Evolutionary conservation across 2,888 invertebrate species (phyloP).

Genomic region (Spicauda simplicius): DNA sequence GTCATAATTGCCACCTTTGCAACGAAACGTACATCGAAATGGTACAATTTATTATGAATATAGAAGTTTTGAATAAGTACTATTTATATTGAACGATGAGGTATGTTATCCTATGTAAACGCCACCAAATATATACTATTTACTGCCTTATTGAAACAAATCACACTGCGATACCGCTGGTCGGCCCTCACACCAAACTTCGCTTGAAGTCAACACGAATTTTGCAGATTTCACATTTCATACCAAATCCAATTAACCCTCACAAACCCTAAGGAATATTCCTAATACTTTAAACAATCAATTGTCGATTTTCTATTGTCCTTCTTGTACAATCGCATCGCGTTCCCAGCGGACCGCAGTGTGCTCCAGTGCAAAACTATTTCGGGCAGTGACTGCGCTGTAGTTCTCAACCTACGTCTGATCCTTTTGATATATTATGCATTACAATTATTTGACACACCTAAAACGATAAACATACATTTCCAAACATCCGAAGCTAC

Average conservation of each 20-base stretch:
- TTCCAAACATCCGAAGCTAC: background rate
- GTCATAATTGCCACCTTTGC: conserved; percentile 72
- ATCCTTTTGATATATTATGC: conserved; percentile 3
- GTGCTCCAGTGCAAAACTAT: conserved; percentile 46
- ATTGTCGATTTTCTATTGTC: background rate
- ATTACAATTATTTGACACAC: conserved; percentile 15
- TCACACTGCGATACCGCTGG: conserved; percentile 44
- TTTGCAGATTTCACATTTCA: background rate
- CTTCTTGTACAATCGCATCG: background rate
- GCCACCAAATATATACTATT: conserved; percentile 70
- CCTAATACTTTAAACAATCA: background rate
- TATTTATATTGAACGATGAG: conserved; percentile 79
- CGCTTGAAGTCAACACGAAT: background rate
- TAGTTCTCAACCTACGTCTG: conserved; percentile 34
- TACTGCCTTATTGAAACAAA: conserved; percentile 57
- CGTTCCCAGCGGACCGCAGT: conserved; percentile 39
- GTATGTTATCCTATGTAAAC: conserved; percentile 60
- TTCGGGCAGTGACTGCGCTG: conserved; percentile 48
- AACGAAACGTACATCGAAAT: conserved; percentile 79
- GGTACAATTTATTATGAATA: conserved; percentile 73
- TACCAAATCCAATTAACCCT: background rate
- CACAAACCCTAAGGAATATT: background rate
- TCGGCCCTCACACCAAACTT: background rate
- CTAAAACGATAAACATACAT: conserved; percentile 19
- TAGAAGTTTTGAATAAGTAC: conserved; percentile 79